Base-by-base conservation (phyloP, 1,140 invertebrate genomes). In the Drosophila parvula region DNA sequence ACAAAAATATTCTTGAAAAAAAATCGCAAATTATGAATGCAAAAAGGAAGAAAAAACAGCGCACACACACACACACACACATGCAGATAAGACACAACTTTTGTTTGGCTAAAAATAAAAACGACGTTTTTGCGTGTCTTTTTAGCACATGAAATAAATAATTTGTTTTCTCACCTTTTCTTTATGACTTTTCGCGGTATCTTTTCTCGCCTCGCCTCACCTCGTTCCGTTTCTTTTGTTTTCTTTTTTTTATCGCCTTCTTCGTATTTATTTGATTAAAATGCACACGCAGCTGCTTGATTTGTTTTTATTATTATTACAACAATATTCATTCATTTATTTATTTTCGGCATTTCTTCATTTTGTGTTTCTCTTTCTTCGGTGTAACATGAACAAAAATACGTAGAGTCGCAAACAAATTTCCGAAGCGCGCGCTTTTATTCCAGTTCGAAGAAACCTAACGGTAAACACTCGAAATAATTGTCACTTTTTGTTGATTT, bases 121-220 rank as follows among this genome's bases (percentile, higher is more conserved):
- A 57, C 70, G 61, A 51, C 61, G 44, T 53, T 75, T 81, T 78
- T 69, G 69, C 62, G 70, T 78, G 58, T 75, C 75, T 81, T 85
- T 80, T 82, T 73, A 77, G 69, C 79, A 90, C 81, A 78, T 71
- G 64, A 81, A 90, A 81, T 70, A 90, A 69, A 86, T 85, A 73
- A 68, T 79, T 90, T 79, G 34, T 73, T 78, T 80, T 89, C 78
- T 89, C 85, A 89, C 84, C 84, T 73, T 85, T 84, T 77, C 74
- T 79, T 83, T 83, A 83, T 38, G 80, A 50, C 41, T 70, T 82
- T 78, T 74, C 62, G 79, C 63, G 59, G 40, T 56, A 48, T 58
- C 53, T 75, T 58, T 64, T 68, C 41, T 70, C 57, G 44, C 44
- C 27, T 47, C 22, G 14, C 47, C 30, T 47, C 51, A 16, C 50